A percentile compares a stretch with the other conserved stretches of the same genome.
Evolutionary conservation across 2,113 vertebrate genomes (phyloP).

Genomic region (Isurus oxyrinchus): DNA sequence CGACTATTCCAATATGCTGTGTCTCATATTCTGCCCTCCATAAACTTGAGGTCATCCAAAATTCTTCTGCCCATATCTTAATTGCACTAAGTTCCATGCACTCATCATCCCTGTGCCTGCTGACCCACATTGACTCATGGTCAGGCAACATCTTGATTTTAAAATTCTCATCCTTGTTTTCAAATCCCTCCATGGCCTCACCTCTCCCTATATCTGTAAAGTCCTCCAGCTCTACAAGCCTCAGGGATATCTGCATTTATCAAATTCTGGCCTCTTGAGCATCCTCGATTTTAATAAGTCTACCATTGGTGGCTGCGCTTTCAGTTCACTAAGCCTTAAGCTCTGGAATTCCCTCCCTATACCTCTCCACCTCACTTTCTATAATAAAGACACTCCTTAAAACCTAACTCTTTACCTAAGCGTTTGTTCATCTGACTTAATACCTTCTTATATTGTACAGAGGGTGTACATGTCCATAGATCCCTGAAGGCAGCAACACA

Average conservation of each 20-base stretch:
- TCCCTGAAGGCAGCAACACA: too few relatives aligned
- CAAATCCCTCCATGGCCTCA: not conserved
- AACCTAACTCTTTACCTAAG: not conserved
- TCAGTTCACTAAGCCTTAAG: too few relatives aligned
- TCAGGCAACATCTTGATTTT: not conserved
- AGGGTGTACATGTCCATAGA: too few relatives aligned
- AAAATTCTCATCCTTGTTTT: not conserved
- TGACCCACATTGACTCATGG: not conserved
- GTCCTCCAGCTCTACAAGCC: too few relatives aligned
- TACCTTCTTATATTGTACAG: too few relatives aligned
- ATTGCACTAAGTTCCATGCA: not conserved
- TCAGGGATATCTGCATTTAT: not conserved
- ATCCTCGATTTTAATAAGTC: not conserved
- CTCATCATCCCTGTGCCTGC: not conserved
- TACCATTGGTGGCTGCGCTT: not conserved
- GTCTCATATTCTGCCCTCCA: not conserved
- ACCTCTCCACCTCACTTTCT: not conserved
- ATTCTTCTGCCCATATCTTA: not conserved
- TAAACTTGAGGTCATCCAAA: not conserved
- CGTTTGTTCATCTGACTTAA: not conserved
- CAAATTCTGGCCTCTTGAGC: not conserved
- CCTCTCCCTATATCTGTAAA: not conserved
- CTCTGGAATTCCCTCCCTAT: not conserved
- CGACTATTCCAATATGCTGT: not conserved
- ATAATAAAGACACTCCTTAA: not conserved